Percentiles rank a stretch among this genome's conserved stretches.
phyloP scores from a whole-genome alignment of 2,797 vertebrate genomes.

The Hephaestus fuliginosus region DNA sequence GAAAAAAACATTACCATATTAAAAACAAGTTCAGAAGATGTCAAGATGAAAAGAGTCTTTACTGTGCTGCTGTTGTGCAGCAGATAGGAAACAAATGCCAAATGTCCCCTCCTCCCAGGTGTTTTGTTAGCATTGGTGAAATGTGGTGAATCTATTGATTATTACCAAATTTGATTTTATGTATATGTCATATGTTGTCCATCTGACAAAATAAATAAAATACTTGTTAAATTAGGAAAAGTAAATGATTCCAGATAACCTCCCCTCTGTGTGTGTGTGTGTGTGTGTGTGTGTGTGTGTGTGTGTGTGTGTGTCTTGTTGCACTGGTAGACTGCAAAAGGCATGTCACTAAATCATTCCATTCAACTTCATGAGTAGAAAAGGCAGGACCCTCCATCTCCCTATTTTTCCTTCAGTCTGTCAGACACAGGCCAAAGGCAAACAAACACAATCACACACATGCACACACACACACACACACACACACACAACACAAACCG shows the following conservation, averaged over 20 bases:
- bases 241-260: constrained; percentile 5
- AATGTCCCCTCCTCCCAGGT: background rate
- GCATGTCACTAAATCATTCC: constrained; percentile 63
- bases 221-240: background rate
- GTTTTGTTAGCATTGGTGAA: background rate
- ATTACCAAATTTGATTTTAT: background rate
- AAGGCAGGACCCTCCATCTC: constrained; percentile 40
- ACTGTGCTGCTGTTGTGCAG: background rate
- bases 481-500: constrained; percentile 31
- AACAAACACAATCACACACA: constrained; percentile 37
- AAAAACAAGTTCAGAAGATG: no score
- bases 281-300: constrained; percentile 14
- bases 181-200: background rate
- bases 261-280: constrained; percentile 7
- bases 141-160: background rate
- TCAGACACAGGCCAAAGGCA: constrained; percentile 50
- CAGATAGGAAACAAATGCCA: background rate
- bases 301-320: constrained; percentile 25
- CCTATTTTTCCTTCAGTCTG: constrained; percentile 38
- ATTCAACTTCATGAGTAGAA: constrained; percentile 44
- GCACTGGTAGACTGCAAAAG: constrained; percentile 17
- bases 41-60: background rate
- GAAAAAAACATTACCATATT: no score
- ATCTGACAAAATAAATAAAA: background rate
- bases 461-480: constrained; percentile 26